Base-by-base conservation (phyloP, 2,888 invertebrate genomes). In the Marasmarcha lunaedactyla region DNA sequence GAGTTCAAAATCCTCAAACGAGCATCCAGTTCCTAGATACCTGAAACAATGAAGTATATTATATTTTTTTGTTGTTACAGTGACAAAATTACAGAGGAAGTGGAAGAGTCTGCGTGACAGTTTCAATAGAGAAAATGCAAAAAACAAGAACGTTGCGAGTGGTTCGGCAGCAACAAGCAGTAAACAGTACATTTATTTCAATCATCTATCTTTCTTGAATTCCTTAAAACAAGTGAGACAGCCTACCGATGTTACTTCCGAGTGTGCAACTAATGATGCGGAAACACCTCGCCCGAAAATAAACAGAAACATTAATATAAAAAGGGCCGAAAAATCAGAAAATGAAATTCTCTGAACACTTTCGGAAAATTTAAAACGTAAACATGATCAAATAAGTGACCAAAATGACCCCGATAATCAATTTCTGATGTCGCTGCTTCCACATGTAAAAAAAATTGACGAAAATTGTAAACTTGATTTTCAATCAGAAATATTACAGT, bases 41-140 rank as follows among this genome's bases (percentile, higher is more conserved):
- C 50, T 53, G 50, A 49, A 53, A 51, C 44, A 49, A 50, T n/a
- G n/a, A 30, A 30, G 4, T 30, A 10, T 30, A 41, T 33, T 38
- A 45, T 40, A 41, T 35, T 39, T 43, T 41, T 46, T 41, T 38
- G 13, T 14, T 14, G 6, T 35, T 9, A 7, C 30, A 30, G 30
- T 10, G 10, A 30, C n/a, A 3, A 10, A 7, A 30, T 10, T 58
- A 41, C 52, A 57, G 47, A 56, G 52, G 41, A 58, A 56, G 50
- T 57, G 54, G 55, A 57, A 56, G 37, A 51, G 53, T 36, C 42
- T 55, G 10, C 49, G 55, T 9, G 56, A 57, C 43, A 53, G 55
- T 43, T 47, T 49, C 39, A 46, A 43, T n/a, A 45, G 55, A 47
- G 52, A 55, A 41, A 49, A 50, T 48, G 47, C 43, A 46, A 52